phyloP scores from a whole-genome alignment of 2,113 vertebrate species.

The Piaya cayana region DNA sequence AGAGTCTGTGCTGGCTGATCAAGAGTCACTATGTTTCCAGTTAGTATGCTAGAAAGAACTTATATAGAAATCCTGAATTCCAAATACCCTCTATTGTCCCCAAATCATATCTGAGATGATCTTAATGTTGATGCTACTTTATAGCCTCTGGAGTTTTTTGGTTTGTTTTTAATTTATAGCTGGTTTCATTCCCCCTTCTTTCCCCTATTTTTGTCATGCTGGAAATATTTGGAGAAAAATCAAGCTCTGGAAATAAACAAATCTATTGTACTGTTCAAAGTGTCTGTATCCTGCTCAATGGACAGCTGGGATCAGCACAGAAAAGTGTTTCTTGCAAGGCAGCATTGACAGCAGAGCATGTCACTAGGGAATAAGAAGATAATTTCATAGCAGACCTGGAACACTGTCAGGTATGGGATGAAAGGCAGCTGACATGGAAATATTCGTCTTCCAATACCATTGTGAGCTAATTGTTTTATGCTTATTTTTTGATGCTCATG shows the following conservation, averaged over 20 bases:
- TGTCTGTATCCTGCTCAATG: conserved; percentile 27
- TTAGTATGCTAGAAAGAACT: neutral
- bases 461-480: neutral
- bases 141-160: neutral
- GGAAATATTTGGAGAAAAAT: conserved; percentile 53
- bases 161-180: conserved; percentile 26
- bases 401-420: neutral
- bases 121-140: neutral
- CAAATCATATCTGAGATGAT: neutral
- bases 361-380: neutral
- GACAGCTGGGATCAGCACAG: conserved; percentile 24
- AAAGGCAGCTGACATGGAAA: neutral
- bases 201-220: conserved; percentile 37
- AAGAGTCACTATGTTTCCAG: neutral
- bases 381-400: conserved; percentile 24
- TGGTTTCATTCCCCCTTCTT: neutral
- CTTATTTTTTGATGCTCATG: conserved; percentile 16
- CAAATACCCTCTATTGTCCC: neutral
- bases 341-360: neutral
- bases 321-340: conserved; percentile 26
- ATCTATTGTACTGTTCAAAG: conserved; percentile 17
- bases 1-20: neutral
- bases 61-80: neutral
- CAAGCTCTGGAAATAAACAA: conserved; percentile 17
- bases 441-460: neutral